Evolutionary conservation across 2,113 vertebrate species (phyloP), one percentile per base, ranked within the genome.

Genomic region (Hylia prasina): DNA sequence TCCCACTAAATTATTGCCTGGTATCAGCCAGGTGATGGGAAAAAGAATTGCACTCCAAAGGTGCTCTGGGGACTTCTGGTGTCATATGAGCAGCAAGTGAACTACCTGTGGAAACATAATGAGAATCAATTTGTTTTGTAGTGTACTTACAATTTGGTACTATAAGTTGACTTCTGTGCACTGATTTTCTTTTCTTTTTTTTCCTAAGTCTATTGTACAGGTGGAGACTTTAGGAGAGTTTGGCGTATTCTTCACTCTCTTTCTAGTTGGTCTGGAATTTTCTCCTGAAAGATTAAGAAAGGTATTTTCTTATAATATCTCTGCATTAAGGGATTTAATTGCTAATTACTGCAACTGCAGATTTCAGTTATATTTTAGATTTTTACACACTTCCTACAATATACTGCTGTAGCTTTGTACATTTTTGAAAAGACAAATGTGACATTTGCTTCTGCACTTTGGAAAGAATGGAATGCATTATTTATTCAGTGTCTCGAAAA

Each of bases 161-260:
- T 61, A 1, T 45, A 80, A 51, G 3, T 88, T 33, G 13, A 87
- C 15, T 90, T 21, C 23, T 79, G 23, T 57, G 63, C 61, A 69
- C 56, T 94, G 19, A 93, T 73, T 48, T 22, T 24, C 22, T 27
- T 16, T 24, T 9, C 9, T 53, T 64, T 93, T 18, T 58, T 94
- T 57, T 12, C 8, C 12, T 9, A 57, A 99, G 99, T 99, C 99
- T 47, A 99, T 99, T 97, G 99, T 99, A 30, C 99, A 99, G 97
- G 99, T 99, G 97, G 99, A 99, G 95, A 99, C 99, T 0, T 94
- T 99, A 63, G 99, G 99, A 91, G 99, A 99, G 87, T 97, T 99
- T 87, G 99, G 99, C 17, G 99, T 99, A 24, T 99, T 99, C 98
- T 99, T 99, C 91, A 99, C 99, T n/a, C 98, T 99, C n/a, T 99